Conservation (phyloP, 1,140 invertebrate species). For the Melipona quadrifasciata region DNA sequence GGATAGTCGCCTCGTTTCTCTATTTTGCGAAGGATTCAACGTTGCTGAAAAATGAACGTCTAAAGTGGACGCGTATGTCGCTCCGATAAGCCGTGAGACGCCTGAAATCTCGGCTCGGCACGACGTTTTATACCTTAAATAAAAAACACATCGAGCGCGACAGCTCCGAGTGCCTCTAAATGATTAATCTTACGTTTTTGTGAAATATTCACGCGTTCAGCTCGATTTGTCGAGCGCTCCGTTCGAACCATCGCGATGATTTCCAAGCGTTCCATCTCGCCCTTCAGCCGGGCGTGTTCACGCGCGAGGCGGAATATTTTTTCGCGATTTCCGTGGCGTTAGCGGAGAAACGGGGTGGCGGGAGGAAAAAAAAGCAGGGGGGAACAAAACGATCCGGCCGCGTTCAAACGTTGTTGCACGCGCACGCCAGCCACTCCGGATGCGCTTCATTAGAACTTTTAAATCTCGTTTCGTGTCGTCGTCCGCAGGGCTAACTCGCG, state of each 20-base stretch:
- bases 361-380: neutral
- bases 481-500: constrained; percentile 47
- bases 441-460: constrained; percentile 67
- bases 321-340: neutral
- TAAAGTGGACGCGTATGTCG: neutral
- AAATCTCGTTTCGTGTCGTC: constrained; percentile 58
- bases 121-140: neutral
- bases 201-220: neutral
- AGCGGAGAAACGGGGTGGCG: rapidly evolving
- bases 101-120: neutral
- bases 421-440: constrained; percentile 15
- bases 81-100: neutral
- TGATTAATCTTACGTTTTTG: no score
- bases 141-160: neutral
- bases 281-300: neutral
- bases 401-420: constrained; percentile 33
- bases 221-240: neutral
- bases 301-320: constrained; percentile 12
- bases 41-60: neutral
- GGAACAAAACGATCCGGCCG: constrained; percentile 29
- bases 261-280: neutral
- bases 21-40: neutral
- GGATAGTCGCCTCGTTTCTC: neutral
- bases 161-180: neutral
- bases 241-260: neutral